These are phyloP conservation scores for Micromys minutus DNA, from an alignment of 2,113 vertebrate species.

Conservation along the genomic window DNA sequence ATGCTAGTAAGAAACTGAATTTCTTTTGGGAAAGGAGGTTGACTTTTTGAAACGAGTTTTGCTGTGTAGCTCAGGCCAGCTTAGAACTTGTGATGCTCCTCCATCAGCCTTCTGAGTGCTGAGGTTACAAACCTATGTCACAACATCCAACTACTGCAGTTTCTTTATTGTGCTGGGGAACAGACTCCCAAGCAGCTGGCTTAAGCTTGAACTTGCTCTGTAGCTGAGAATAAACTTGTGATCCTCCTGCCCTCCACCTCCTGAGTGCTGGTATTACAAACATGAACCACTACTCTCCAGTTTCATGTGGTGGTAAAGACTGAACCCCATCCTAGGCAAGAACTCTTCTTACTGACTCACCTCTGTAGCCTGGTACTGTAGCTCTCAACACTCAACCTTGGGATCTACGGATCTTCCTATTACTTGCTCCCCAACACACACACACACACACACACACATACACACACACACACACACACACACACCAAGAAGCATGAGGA, in stretches of 20 bases:
- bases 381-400: neutral
- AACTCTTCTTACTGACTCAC: too few relatives aligned
- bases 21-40: too few relatives aligned
- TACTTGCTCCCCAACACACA: neutral
- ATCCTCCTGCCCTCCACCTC: neutral
- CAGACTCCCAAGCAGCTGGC: too few relatives aligned
- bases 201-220: neutral
- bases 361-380: neutral
- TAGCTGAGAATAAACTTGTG: neutral
- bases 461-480: too few relatives aligned
- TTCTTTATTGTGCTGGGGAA: neutral
- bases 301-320: neutral
- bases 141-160: neutral
- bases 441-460: fast-evolving
- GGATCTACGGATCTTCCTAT: neutral
- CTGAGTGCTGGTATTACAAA: neutral
- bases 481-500: neutral
- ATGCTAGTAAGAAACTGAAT: neutral
- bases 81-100: neutral
- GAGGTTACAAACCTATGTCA: neutral
- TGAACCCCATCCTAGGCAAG: neutral
- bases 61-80: neutral
- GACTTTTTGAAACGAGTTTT: neutral
- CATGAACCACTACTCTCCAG: neutral
- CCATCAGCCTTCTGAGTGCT: neutral